Evolutionary conservation across 2,113 vertebrate species (phyloP).

Genomic region (Leuciscus idus): DNA sequence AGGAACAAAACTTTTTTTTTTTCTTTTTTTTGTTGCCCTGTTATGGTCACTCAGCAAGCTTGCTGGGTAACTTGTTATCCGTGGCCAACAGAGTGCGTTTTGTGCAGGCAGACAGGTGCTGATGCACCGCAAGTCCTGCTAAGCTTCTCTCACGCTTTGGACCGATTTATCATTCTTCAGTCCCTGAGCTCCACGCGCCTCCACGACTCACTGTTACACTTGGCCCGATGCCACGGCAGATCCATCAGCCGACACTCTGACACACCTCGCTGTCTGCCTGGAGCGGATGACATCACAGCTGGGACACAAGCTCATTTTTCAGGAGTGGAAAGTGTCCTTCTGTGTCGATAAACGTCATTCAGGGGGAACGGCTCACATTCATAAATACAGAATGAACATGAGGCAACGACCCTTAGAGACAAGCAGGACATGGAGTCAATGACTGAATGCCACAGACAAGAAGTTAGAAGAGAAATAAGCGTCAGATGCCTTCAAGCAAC

Average conservation of each 20-base stretch:
- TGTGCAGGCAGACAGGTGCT: conserved; percentile 33
- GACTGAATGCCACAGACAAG: not conserved
- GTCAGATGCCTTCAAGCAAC: conserved; percentile 42
- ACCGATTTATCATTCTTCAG: conserved; percentile 51
- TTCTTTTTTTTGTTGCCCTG: not conserved
- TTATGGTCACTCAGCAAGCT: not conserved
- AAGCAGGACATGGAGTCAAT: not conserved
- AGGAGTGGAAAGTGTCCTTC: conserved; percentile 25
- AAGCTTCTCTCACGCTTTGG: conserved; percentile 36
- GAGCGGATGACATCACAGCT: conserved; percentile 28
- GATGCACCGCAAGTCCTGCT: conserved; percentile 35
- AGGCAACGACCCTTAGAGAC: conserved; percentile 8
- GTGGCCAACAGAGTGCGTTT: not conserved
- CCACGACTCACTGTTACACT: conserved; percentile 55
- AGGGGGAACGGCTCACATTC: conserved; percentile 4
- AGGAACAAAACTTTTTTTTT: not conserved
- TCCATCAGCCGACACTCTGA: conserved; percentile 43
- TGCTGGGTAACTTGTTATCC: not conserved
- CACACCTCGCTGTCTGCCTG: conserved; percentile 38
- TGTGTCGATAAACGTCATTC: conserved; percentile 28
- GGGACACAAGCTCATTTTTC: conserved; percentile 24
- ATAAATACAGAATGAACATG: conserved; percentile 14
- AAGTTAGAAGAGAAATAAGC: conserved; percentile 6
- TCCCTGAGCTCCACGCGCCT: conserved; percentile 48
- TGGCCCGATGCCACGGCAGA: conserved; percentile 46